Conservation (phyloP, 2,888 invertebrate genomes). For the Amaurobius ferox region DNA sequence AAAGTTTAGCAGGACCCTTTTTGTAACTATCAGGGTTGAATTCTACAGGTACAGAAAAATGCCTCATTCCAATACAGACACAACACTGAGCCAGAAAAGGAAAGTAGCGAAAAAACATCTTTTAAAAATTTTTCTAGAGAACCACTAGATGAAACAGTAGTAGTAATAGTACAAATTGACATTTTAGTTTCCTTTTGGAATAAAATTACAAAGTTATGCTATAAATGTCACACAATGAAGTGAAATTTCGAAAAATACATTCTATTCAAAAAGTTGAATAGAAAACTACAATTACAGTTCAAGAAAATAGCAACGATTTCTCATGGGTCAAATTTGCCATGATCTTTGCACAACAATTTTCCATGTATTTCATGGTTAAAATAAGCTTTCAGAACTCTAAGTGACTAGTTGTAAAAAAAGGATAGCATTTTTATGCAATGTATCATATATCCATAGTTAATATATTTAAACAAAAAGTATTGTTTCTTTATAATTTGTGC, state of each 20-base stretch:
- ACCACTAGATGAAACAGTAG: slow-evolving; percentile 52
- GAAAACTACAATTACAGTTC: slow-evolving; percentile 66
- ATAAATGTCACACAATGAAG: slow-evolving; percentile 63
- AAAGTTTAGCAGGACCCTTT: not conserved
- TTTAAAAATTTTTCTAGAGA: slow-evolving; percentile 52
- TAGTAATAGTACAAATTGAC: slow-evolving; percentile 45
- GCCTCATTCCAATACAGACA: slow-evolving; percentile 53
- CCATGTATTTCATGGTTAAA: slow-evolving; percentile 18
- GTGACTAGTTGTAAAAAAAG: slow-evolving; percentile 57
- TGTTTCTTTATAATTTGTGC: too few species aligned
- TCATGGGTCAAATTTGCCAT: slow-evolving; percentile 53
- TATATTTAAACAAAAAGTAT: too few species aligned
- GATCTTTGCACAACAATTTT: slow-evolving; percentile 43
- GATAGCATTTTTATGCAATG: slow-evolving; percentile 5
- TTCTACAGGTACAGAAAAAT: slow-evolving; percentile 43
- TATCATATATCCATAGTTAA: not conserved
- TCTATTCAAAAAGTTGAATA: slow-evolving; percentile 66
- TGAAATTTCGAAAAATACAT: slow-evolving; percentile 71
- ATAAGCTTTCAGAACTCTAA: slow-evolving; percentile 37
- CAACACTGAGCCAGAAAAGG: slow-evolving; percentile 29
- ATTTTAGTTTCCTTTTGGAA: slow-evolving; percentile 39
- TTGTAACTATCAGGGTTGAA: not conserved
- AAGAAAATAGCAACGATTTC: slow-evolving; percentile 66
- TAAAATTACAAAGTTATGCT: slow-evolving; percentile 69
- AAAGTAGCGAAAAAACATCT: slow-evolving; percentile 43